phyloP scores from a whole-genome alignment of 2,113 vertebrate genomes.

The Chiloscyllium plagiosum region DNA sequence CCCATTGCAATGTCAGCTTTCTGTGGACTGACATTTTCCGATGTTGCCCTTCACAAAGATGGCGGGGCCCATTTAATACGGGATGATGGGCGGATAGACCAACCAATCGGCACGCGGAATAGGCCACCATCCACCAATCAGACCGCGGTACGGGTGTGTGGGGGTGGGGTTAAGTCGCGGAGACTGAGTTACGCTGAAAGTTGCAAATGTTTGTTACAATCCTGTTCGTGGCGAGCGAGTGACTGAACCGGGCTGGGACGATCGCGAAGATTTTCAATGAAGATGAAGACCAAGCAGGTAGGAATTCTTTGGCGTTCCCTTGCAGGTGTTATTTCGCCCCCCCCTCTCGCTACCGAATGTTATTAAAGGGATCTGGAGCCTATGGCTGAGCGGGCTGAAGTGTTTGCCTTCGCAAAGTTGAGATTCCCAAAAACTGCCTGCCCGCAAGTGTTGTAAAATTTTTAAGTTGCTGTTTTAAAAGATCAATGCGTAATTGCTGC shows the following conservation, averaged over 20 bases:
- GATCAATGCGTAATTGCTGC: background rate
- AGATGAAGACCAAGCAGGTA: conserved; percentile 24
- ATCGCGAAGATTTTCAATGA: background rate
- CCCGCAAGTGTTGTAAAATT: background rate
- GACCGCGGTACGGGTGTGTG: background rate
- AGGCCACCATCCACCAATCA: background rate
- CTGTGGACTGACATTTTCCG: background rate
- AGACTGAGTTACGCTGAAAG: background rate
- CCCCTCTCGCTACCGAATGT: background rate
- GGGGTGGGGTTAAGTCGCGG: background rate
- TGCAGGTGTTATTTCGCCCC: background rate
- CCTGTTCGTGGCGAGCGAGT: background rate
- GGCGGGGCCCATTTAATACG: background rate
- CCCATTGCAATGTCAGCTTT: background rate
- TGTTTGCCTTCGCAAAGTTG: background rate
- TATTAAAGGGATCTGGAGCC: background rate
- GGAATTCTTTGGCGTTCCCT: background rate
- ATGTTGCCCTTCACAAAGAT: conserved; percentile 2
- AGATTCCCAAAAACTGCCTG: background rate
- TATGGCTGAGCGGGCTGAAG: background rate
- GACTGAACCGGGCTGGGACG: background rate
- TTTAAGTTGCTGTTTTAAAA: background rate
- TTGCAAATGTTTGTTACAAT: background rate
- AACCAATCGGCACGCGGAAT: background rate
- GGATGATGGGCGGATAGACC: background rate